Conservation (phyloP, 2,888 invertebrate genomes). For the Acanthoscelides obtectus region DNA sequence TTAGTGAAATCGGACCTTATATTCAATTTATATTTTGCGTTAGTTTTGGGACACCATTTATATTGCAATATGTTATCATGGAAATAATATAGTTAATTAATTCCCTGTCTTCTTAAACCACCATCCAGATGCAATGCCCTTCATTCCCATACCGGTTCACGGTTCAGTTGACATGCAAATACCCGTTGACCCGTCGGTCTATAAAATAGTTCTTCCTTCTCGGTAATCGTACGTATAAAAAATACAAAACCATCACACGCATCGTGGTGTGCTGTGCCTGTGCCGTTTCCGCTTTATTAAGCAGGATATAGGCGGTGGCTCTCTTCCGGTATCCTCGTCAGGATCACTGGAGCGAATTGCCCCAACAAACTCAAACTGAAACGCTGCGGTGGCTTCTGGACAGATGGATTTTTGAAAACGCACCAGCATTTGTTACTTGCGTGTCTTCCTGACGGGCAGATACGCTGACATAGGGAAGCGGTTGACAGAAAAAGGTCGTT, state of each 20-base stretch:
- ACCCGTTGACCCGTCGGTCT: background rate
- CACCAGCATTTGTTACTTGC: background rate
- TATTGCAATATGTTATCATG: too few relatives aligned
- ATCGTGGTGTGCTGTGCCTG: slow-evolving; percentile 13
- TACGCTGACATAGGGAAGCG: too few relatives aligned
- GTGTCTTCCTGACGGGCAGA: too few relatives aligned
- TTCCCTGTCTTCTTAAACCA: background rate
- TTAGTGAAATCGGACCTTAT: too few relatives aligned
- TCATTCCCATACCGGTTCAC: background rate
- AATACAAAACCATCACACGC: background rate
- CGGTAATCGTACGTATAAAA: background rate
- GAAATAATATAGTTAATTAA: too few relatives aligned
- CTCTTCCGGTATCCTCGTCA: slow-evolving; percentile 35
- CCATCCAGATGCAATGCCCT: background rate
- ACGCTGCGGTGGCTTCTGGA: background rate
- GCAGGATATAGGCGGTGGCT: slow-evolving; percentile 43
- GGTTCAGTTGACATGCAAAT: background rate
- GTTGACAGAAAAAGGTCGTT: too few relatives aligned
- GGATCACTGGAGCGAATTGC: background rate
- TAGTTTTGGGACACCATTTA: too few relatives aligned
- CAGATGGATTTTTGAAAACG: background rate
- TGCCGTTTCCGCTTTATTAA: slow-evolving; percentile 46
- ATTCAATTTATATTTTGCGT: too few relatives aligned
- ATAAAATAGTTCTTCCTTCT: background rate
- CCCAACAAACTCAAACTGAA: background rate